phyloP scores from a whole-genome alignment of 2,888 invertebrate species.

The Hydriomena furcata region DNA sequence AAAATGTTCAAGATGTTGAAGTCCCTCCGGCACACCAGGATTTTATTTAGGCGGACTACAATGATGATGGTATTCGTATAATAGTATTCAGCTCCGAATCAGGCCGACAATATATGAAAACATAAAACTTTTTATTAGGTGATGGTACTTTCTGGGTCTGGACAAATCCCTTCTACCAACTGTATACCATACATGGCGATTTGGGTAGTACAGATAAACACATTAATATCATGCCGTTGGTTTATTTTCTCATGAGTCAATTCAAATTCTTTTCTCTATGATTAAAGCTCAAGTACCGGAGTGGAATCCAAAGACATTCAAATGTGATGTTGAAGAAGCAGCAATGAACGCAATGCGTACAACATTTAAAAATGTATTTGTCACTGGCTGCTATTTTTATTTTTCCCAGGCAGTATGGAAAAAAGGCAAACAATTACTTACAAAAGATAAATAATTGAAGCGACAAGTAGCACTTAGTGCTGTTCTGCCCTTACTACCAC shows the following conservation, averaged over 20 bases:
- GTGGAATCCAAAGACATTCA: constrained; percentile 16
- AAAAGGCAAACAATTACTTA: constrained; percentile 13
- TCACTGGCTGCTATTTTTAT: constrained; percentile 20
- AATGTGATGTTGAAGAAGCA: constrained; percentile 18
- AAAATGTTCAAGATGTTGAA: neutral
- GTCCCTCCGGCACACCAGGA: neutral
- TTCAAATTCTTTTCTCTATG: constrained; percentile 12
- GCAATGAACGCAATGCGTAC: constrained; percentile 11
- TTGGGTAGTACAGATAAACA: too few relatives aligned
- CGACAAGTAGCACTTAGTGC: constrained; percentile 16
- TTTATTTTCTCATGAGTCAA: constrained; percentile 11
- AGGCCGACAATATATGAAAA: neutral
- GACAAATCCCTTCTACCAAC: constrained; percentile 15
- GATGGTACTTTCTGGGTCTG: constrained; percentile 20
- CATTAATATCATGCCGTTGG: constrained; percentile 13
- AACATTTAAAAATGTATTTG: constrained; percentile 10
- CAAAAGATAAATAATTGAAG: neutral
- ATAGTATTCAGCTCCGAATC: neutral
- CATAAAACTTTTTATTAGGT: neutral
- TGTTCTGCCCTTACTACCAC: constrained; percentile 5
- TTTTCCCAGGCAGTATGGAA: constrained; percentile 11
- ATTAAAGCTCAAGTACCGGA: constrained; percentile 16
- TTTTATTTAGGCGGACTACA: neutral
- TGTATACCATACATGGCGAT: constrained; percentile 15
- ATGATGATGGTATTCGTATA: neutral